These are phyloP conservation scores for Rhagonycha fulva DNA, from an alignment of 2,888 invertebrate genomes.

Conservation along the genomic window DNA sequence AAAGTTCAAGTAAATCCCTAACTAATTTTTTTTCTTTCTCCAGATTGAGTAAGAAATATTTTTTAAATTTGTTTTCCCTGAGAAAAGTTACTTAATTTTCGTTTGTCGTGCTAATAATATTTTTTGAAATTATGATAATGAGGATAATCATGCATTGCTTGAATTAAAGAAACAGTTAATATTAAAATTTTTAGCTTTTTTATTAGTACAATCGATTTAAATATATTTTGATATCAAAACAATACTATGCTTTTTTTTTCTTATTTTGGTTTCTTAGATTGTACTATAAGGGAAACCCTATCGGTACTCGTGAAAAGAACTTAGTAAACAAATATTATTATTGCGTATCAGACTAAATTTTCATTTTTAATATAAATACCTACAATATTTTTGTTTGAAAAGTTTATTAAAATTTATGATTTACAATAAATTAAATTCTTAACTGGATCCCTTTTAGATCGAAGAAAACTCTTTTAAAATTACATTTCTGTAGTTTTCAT, in stretches of 20 bases:
- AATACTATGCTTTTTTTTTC: not conserved
- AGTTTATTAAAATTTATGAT: no score
- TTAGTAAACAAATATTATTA: not conserved
- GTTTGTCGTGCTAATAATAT: not conserved
- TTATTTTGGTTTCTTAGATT: not conserved
- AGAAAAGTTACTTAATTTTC: not conserved
- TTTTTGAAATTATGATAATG: not conserved
- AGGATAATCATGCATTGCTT: not conserved
- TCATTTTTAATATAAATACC: not conserved
- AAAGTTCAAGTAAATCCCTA: not conserved
- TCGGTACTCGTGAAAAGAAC: not conserved
- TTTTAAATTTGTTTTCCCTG: not conserved
- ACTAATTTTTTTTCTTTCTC: not conserved
- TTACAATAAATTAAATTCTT: no score
- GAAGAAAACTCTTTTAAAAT: no score
- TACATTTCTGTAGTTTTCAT: no score
- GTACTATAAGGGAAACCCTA: not conserved
- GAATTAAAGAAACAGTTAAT: not conserved
- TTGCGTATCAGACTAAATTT: not conserved
- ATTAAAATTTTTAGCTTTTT: not conserved
- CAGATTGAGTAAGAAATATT: not conserved
- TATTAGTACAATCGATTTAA: not conserved
- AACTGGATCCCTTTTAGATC: no score
- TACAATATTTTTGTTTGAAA: no score
- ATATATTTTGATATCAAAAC: not conserved